Percentiles rank a stretch among this genome's conserved stretches.
Conservation (phyloP, 2,888 invertebrate species). For the Arenicola marina region DNA sequence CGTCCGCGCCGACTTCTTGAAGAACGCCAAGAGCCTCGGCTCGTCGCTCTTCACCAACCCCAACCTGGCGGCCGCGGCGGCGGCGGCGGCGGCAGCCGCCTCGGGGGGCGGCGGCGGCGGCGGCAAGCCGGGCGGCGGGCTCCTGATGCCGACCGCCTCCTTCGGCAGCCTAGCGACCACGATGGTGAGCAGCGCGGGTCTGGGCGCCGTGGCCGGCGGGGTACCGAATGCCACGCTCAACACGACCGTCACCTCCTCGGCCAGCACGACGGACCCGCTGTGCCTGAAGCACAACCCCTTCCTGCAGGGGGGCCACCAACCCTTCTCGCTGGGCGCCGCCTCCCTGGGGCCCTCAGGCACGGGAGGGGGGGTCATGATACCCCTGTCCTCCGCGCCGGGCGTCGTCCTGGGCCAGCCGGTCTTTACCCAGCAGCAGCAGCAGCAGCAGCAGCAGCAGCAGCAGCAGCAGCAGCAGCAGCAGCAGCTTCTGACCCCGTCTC, state of each 20-base stretch:
- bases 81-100: background rate
- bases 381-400: background rate
- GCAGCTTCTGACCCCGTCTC: background rate
- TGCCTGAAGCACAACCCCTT: background rate
- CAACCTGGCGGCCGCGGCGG: background rate
- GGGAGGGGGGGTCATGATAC: background rate
- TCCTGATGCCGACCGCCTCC: background rate
- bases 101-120: background rate
- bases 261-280: background rate
- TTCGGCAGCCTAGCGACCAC: background rate
- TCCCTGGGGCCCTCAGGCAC: background rate
- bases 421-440: background rate
- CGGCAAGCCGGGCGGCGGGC: background rate
- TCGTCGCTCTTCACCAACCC: background rate
- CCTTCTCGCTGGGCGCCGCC: background rate
- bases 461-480: conserved; percentile 1
- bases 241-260: background rate
- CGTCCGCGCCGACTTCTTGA: background rate
- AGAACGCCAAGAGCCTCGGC: background rate
- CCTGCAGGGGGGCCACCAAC: background rate
- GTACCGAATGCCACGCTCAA: background rate
- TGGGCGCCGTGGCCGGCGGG: background rate
- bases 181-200: background rate
- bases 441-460: background rate
- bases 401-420: background rate